Evolutionary conservation across 2,888 invertebrate species (phyloP), one percentile per base, ranked within the genome.

Genomic region (Athripsodes cinereus): DNA sequence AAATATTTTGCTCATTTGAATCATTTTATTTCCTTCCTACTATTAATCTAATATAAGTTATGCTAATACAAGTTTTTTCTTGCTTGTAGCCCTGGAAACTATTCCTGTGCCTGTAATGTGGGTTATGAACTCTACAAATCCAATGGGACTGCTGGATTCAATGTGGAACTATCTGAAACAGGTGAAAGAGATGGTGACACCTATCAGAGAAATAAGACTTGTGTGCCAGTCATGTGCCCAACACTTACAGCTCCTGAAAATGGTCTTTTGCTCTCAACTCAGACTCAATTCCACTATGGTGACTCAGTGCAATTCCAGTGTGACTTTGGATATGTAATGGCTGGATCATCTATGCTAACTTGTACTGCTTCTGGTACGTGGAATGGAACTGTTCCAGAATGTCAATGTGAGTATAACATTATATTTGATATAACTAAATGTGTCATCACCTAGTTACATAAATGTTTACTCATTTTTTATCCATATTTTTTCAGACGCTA

Each of bases 381-480:
- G 98, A 95, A 96, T 71, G 94, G 94, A 66, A 87, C 92, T 3
- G 85, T 89, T 46, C 97, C 98, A 2, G 89, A 90, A 73, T 98
- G 97, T 74, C 87, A 91, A 80, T 92, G 95, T 95, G 81, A 84
- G 87, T 79, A 20, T 52, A 46, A 48, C 49, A 50, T 53, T 13
- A 47, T 47, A 44, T 44, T 44, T 3, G 13, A 44, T 44, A 44
- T 18, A 13, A 13, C 5, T 18, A 44, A 10, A 34, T 8, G 13
- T 34, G 34, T n/a, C n/a, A n/a, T n/a, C n/a, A n/a, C n/a, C n/a
- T n/a, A n/a, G n/a, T n/a, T n/a, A n/a, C n/a, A n/a, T n/a, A n/a
- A n/a, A n/a, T n/a, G n/a, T n/a, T n/a, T n/a, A 26, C 10, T 10
- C 26, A 26, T 26, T 26, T 26, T 26, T 26, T n/a, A n/a, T 51